phyloP scores from a whole-genome alignment of 1,140 invertebrate species.

The Scylla paramamosain region DNA sequence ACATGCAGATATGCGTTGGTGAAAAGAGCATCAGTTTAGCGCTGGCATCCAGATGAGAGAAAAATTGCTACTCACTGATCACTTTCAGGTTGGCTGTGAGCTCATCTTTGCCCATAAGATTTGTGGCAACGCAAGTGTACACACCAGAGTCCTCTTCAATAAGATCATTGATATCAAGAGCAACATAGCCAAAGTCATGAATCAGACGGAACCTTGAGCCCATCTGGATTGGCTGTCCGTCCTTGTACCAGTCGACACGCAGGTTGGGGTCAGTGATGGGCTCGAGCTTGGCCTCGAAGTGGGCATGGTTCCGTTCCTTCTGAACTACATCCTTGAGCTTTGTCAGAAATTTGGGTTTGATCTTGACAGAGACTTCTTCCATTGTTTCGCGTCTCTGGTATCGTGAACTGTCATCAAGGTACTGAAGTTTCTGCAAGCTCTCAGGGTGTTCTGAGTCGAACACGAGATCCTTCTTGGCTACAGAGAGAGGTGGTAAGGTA shows the following conservation, averaged over 20 bases:
- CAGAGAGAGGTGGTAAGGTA: slow-evolving; percentile 66
- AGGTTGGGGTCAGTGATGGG: slow-evolving; percentile 97
- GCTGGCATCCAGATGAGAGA: slow-evolving; percentile 2
- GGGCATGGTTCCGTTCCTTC: slow-evolving; percentile 94
- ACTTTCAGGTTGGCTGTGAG: slow-evolving; percentile 74
- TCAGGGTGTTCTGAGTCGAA: slow-evolving; percentile 92
- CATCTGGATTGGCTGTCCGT: slow-evolving; percentile 92
- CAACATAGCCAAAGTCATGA: slow-evolving; percentile 97
- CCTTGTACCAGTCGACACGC: slow-evolving; percentile 96
- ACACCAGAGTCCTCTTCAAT: slow-evolving; percentile 96
- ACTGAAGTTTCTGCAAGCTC: slow-evolving; percentile 93
- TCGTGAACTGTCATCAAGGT: slow-evolving; percentile 91
- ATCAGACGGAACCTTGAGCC: slow-evolving; percentile 87
- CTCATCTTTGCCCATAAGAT: slow-evolving; percentile 86
- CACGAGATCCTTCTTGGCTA: slow-evolving; percentile 91
- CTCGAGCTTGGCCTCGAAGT: slow-evolving; percentile 98
- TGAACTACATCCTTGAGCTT: slow-evolving; percentile 89
- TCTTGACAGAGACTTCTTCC: slow-evolving; percentile 88
- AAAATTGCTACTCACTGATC: slow-evolving; percentile 75
- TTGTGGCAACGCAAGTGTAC: slow-evolving; percentile 96
- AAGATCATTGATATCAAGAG: slow-evolving; percentile 93
- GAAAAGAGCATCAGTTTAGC: slow-evolving; percentile 58
- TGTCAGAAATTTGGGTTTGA: slow-evolving; percentile 91
- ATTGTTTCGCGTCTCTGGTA: slow-evolving; percentile 91
- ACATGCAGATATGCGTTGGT: slow-evolving; percentile 29